Conservation (phyloP, 2,888 invertebrate genomes). For the Fragum whitleyi region DNA sequence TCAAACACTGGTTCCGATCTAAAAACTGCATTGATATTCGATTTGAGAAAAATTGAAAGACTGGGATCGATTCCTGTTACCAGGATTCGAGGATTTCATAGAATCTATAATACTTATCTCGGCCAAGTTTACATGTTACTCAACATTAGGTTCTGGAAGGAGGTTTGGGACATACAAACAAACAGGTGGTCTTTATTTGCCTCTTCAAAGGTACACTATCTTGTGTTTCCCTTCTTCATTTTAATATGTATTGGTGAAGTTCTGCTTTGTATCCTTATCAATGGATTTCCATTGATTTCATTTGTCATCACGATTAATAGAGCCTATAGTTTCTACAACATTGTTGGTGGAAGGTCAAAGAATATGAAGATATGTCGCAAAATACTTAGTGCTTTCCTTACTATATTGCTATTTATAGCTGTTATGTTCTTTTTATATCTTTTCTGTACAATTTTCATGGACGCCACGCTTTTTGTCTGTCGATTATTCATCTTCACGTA, state of each 20-base stretch:
- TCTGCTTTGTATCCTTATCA: conserved; percentile 32
- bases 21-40: conserved; percentile 14
- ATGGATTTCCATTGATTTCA: conserved; percentile 59
- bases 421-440: conserved; percentile 50
- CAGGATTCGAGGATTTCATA: conserved; percentile 38
- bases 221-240: conserved; percentile 46
- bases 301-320: conserved; percentile 41
- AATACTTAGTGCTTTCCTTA: neutral
- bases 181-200: conserved; percentile 30
- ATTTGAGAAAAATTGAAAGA: conserved; percentile 23
- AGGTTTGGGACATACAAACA: conserved; percentile 39
- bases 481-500: conserved; percentile 63
- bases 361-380: neutral
- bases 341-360: neutral
- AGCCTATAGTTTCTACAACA: conserved; percentile 44
- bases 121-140: conserved; percentile 61
- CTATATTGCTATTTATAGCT: neutral
- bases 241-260: conserved; percentile 50
- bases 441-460: conserved; percentile 66
- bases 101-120: conserved; percentile 43
- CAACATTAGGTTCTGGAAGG: conserved; percentile 60
- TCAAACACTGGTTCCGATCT: neutral
- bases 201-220: neutral
- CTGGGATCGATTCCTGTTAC: conserved; percentile 45
- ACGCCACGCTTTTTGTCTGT: conserved; percentile 58